These are phyloP conservation scores for Dipodomys ordii DNA, from an alignment of 2,113 vertebrate genomes.

Conservation along the genomic window DNA sequence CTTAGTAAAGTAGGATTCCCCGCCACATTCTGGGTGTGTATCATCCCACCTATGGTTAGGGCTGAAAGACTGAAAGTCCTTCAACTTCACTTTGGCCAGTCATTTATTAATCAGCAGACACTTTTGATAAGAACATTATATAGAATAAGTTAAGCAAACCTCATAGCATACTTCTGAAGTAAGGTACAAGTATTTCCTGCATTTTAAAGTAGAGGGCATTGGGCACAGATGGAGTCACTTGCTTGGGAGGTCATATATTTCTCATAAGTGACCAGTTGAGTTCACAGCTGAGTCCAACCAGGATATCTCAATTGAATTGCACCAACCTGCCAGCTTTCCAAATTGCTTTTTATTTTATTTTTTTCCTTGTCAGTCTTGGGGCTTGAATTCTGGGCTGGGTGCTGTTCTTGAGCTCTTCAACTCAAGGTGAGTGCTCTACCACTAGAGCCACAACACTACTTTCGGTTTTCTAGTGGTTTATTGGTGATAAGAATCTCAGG, in stretches of 20 bases:
- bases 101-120: neutral
- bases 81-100: no score
- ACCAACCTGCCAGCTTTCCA: neutral
- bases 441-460: no score
- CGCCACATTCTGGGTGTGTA: no score
- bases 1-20: neutral
- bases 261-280: neutral
- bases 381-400: no score
- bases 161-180: no score
- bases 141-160: neutral
- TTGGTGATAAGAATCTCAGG: no score
- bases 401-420: no score
- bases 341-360: neutral
- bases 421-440: no score
- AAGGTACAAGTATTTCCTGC: neutral
- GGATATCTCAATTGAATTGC: neutral
- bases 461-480: no score
- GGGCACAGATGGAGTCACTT: neutral
- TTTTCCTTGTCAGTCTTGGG: neutral
- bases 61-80: no score
- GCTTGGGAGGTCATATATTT: neutral
- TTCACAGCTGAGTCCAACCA: neutral
- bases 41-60: neutral
- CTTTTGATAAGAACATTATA: neutral
- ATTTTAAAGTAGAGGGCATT: neutral